Evolutionary conservation across 2,113 vertebrate species (phyloP).

Genomic region (Ceratotherium simum): DNA sequence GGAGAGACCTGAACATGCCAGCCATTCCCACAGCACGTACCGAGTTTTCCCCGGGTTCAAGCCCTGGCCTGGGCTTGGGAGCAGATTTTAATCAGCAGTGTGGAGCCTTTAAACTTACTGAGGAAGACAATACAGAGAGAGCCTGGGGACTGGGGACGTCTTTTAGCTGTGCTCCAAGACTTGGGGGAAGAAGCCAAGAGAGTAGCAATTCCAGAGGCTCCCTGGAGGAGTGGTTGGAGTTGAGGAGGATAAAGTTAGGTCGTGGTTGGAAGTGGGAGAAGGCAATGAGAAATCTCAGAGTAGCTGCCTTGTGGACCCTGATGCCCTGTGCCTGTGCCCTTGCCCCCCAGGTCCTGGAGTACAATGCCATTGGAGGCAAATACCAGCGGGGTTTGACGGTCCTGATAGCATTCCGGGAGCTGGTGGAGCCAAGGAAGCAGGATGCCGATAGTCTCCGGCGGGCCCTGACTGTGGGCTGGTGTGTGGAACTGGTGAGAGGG

Average conservation of each 20-base stretch:
- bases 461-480: conserved; percentile 95
- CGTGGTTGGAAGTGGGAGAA: neutral
- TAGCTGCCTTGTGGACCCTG: neutral
- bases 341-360: conserved; percentile 89
- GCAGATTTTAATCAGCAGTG: neutral
- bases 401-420: conserved; percentile 88
- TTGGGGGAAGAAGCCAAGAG: neutral
- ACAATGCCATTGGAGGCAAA: conserved; percentile 93
- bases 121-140: neutral
- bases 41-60: neutral
- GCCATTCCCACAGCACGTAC: fast-evolving
- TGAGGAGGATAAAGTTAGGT: neutral
- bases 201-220: neutral
- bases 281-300: neutral
- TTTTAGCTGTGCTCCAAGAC: neutral
- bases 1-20: neutral
- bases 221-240: no score
- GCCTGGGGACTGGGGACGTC: neutral
- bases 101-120: neutral
- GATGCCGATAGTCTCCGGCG: conserved; percentile 85
- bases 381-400: conserved; percentile 94
- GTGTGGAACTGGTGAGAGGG: conserved; percentile 94
- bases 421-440: conserved; percentile 85
- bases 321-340: neutral
- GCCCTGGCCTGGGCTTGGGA: neutral